These are phyloP conservation scores for Chaitophorus viminalis DNA, from an alignment of 2,888 invertebrate species.

Conservation along the genomic window DNA sequence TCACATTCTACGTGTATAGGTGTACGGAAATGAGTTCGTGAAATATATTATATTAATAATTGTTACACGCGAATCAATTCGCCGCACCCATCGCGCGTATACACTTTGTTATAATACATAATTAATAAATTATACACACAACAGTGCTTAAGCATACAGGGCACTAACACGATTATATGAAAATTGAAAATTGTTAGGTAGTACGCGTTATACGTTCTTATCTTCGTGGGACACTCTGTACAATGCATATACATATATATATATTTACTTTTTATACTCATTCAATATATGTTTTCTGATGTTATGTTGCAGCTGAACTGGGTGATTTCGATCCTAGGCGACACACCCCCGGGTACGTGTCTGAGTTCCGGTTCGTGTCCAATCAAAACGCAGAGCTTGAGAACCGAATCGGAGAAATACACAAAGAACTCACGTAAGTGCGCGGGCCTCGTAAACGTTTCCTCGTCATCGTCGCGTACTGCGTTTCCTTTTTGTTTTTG, in stretches of 20 bases:
- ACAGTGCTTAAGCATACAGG: not conserved
- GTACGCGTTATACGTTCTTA: too few species aligned
- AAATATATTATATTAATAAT: not conserved
- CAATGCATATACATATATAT: too few species aligned
- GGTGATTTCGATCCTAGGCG: slow-evolving; percentile 92
- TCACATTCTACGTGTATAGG: not conserved
- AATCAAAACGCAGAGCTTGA: slow-evolving; percentile 94
- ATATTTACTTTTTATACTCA: too few species aligned
- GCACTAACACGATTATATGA: too few species aligned
- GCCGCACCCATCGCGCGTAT: too few species aligned
- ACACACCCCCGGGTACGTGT: slow-evolving; percentile 90
- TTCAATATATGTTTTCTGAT: not conserved
- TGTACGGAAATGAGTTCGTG: not conserved
- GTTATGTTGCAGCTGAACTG: slow-evolving; percentile 80
- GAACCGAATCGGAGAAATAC: slow-evolving; percentile 85
- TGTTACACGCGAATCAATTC: not conserved
- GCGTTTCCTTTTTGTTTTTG: slow-evolving; percentile 20
- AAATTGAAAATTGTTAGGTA: too few species aligned
- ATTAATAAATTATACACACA: not conserved
- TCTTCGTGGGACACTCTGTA: too few species aligned
- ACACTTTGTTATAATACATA: not conserved
- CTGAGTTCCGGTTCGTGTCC: slow-evolving; percentile 91
- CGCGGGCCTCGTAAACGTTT: slow-evolving; percentile 4
- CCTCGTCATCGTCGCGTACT: not conserved
- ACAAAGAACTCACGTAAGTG: slow-evolving; percentile 86